Conservation (phyloP, 2,797 vertebrate genomes). For the Malurus splendens region DNA sequence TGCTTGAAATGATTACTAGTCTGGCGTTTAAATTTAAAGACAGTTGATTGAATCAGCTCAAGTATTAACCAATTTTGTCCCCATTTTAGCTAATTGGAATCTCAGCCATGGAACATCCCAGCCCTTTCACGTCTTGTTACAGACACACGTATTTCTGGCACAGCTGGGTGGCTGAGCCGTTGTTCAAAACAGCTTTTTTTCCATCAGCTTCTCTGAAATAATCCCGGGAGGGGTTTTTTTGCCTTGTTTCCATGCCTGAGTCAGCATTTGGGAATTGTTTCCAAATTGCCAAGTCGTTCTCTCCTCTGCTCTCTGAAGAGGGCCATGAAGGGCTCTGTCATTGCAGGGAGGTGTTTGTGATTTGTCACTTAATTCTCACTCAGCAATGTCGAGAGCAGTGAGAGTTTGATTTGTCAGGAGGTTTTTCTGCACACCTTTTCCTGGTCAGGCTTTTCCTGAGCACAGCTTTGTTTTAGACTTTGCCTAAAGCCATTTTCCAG, state of each 20-base stretch:
- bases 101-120: conserved; percentile 20
- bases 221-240: background rate
- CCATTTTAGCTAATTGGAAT: conserved; percentile 34
- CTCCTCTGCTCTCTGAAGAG: background rate
- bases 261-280: background rate
- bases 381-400: background rate
- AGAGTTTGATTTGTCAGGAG: background rate
- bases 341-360: background rate
- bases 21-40: conserved; percentile 14
- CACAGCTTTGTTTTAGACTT: background rate
- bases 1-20: conserved; percentile 9
- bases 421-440: background rate
- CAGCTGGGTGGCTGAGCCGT: background rate
- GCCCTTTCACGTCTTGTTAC: conserved; percentile 8
- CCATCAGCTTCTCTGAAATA: background rate
- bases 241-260: background rate
- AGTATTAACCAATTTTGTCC: conserved; percentile 42
- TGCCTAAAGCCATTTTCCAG: background rate
- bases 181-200: background rate
- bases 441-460: background rate
- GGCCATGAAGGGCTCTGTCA: background rate
- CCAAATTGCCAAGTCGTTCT: background rate
- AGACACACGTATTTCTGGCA: background rate
- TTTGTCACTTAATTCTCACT: background rate
- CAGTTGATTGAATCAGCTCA: conserved; percentile 8